Evolutionary conservation across 2,797 vertebrate species (phyloP), one percentile per base, ranked within the genome.

Genomic region (Erithacus rubecula): DNA sequence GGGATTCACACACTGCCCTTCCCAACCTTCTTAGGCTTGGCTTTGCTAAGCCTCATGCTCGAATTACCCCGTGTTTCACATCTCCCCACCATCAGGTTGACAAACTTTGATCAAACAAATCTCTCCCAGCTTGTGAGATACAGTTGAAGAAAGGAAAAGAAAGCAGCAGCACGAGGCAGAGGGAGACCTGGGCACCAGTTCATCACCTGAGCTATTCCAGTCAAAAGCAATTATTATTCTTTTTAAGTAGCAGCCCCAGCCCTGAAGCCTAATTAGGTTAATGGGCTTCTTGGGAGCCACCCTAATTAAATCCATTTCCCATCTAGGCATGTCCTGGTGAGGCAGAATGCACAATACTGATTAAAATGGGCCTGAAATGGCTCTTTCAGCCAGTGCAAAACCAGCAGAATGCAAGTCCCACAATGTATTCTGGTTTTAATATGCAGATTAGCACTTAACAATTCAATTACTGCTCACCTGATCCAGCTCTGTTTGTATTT

Each of bases 191-290:
- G 92, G 89, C 85, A 93, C 69, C 39, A 75, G 92, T 92, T 96
- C 94, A 93, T 83, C 96, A 93, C 94, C 95, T 96, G 95, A 89
- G 82, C 84, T 52, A 23, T 26, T 93, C 87, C 93, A 92, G 51
- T 96, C 95, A 96, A 95, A 90, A 51, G 87, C 64, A 92, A 94
- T 94, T 93, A 95, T 90, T 81, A 71, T 93, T 94, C 87, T 81
- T 93, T 82, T 90, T 95, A 96, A 96, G 85, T 19, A 92, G 93
- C 59, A 95, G 86, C 53, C 79, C 90, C 97, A 2, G 96, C 97
- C 58, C 97, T 95, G 87, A 98, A 98, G 82, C 97, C 97, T 22
- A 89, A 95, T 96, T 97, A 96, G 82, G 69, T 83, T 97, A 97
- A 96, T 88, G 76, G 91, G 92, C 87, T 96, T 71, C 95, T 87